Evolutionary conservation across 37 sponge, comb jelly and placozoan species (phyloP).

Genomic region (Lycopodina hypogea): DNA sequence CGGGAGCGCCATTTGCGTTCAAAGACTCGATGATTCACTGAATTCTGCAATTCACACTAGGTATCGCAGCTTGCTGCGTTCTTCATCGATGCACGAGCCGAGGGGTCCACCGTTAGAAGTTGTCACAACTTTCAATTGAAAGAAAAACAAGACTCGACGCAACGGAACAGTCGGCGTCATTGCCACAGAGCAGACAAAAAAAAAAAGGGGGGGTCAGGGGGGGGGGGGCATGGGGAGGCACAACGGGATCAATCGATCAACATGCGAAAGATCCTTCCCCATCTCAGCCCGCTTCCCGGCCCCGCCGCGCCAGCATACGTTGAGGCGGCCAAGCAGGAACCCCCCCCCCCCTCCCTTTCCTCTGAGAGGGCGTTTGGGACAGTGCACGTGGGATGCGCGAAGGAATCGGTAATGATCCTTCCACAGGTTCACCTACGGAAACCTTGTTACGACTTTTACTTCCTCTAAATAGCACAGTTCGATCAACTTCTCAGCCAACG

Average conservation of each 20-base stretch:
- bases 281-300: no score
- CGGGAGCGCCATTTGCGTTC: conserved; percentile 83
- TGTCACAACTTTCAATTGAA: conserved; percentile 34
- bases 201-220: conserved; percentile 21
- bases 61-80: conserved; percentile 87
- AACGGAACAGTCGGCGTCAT: not conserved
- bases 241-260: no score
- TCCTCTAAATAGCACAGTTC: conserved; percentile 75
- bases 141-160: not conserved
- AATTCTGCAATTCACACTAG: conserved; percentile 93
- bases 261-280: no score
- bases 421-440: conserved; percentile 47
- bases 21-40: conserved; percentile 92
- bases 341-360: not conserved
- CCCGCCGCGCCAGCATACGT: not conserved
- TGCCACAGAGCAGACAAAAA: conserved; percentile 4
- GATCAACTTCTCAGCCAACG: conserved; percentile 54
- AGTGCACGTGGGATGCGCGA: not conserved
- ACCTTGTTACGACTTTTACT: conserved; percentile 85
- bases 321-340: not conserved
- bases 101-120: conserved; percentile 90
- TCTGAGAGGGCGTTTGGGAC: not conserved
- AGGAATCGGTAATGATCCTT: conserved; percentile 57
- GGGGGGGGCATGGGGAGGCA: conserved; percentile 30
- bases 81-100: conserved; percentile 88